These are phyloP conservation scores for Callyntrura guangdongensis DNA, from an alignment of 2,888 invertebrate genomes.

Conservation along the genomic window DNA sequence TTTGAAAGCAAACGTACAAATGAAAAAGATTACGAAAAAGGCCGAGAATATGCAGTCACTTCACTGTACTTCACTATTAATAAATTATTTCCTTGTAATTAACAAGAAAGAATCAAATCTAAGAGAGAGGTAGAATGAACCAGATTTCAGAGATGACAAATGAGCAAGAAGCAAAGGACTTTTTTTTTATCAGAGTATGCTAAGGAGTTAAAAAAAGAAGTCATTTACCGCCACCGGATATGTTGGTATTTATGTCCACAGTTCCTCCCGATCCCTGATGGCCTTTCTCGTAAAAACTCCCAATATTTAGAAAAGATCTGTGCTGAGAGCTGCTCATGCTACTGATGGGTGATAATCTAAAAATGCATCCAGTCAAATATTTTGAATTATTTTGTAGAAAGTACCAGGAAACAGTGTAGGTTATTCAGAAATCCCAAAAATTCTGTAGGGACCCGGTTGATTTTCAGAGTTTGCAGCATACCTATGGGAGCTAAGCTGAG, in stretches of 20 bases:
- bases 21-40: slow-evolving; percentile 43
- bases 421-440: neutral
- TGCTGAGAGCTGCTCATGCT: slow-evolving; percentile 15
- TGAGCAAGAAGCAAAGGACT: neutral
- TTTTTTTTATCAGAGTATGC: neutral
- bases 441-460: neutral
- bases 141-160: slow-evolving; percentile 13
- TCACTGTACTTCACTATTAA: slow-evolving; percentile 6
- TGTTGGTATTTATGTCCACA: slow-evolving; percentile 63
- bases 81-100: slow-evolving; percentile 49
- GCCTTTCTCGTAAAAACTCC: slow-evolving; percentile 71
- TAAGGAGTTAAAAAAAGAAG: neutral
- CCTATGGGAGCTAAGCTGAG: slow-evolving; percentile 42
- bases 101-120: slow-evolving; percentile 32
- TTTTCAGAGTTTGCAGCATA: slow-evolving; percentile 1
- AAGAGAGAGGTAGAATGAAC: neutral
- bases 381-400: slow-evolving; percentile 11
- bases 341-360: slow-evolving; percentile 56
- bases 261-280: slow-evolving; percentile 75
- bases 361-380: slow-evolving; percentile 11
- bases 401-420: neutral
- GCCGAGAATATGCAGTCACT: slow-evolving; percentile 22
- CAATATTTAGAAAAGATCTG: slow-evolving; percentile 61
- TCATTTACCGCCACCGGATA: slow-evolving; percentile 48
- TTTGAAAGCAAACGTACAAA: slow-evolving; percentile 41